These are phyloP conservation scores for Zygothrica quintamaculata DNA, from an alignment of 2,888 invertebrate species.

Conservation along the genomic window DNA sequence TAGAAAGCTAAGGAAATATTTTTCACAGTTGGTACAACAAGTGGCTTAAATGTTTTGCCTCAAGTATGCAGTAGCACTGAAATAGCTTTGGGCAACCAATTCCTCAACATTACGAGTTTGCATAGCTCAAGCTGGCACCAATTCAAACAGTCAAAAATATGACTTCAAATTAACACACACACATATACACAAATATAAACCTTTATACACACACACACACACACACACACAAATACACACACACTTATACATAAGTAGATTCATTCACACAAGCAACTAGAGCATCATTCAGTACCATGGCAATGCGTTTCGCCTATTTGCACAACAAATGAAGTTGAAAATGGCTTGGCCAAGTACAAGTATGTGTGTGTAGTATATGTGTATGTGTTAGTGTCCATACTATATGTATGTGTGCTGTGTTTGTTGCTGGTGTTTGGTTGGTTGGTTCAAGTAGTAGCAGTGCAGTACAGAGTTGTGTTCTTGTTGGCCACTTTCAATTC, in stretches of 20 bases:
- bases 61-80: conserved; percentile 20
- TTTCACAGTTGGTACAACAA: conserved; percentile 16
- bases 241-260: background rate
- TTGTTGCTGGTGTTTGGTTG: background rate
- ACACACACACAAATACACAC: conserved; percentile 2
- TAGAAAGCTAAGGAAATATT: background rate
- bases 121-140: conserved; percentile 45
- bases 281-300: conserved; percentile 27
- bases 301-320: conserved; percentile 72
- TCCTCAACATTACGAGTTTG: conserved; percentile 24
- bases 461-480: conserved; percentile 6
- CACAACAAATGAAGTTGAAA: conserved; percentile 78
- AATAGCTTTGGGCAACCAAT: conserved; percentile 36
- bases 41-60: conserved; percentile 27
- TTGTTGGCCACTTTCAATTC: conserved; percentile 68
- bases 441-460: conserved; percentile 8
- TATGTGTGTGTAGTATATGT: conserved; percentile 4
- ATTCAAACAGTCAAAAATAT: conserved; percentile 46
- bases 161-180: conserved; percentile 62
- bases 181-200: background rate
- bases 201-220: background rate
- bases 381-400: background rate
- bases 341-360: conserved; percentile 50
- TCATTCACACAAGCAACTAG: conserved; percentile 7
- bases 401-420: conserved; percentile 1